Base-by-base conservation (phyloP, 1,140 invertebrate genomes). In the Glossosoma conforme region DNA sequence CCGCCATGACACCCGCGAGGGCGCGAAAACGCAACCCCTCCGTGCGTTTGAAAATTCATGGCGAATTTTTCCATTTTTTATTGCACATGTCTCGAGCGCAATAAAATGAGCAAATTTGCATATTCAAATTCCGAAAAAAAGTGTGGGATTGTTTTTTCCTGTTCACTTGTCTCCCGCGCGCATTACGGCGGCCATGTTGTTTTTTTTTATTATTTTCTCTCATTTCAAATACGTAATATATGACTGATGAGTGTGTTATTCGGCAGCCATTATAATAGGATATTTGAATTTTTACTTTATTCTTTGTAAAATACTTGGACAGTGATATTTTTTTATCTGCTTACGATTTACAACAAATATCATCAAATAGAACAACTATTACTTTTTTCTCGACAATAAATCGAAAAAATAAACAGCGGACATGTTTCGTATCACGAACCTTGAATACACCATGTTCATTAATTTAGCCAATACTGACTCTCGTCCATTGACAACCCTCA, bases 21-120 rank as follows among this genome's bases (percentile, higher is more conserved):
- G 32, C 32, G 3, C n/a, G 32, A 3, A 15, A 33, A 33, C n/a
- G 15, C n/a, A n/a, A n/a, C n/a, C n/a, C n/a, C n/a, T n/a, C n/a
- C n/a, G n/a, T n/a, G 11, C 32, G 3, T 15, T n/a, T 3, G 32
- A 33, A 33, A 33, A 33, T 33, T 33, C 32, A 33, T 33, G 15
- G 32, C 32, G 32, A 33, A 33, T 33, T 4, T 33, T 15, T 33
- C n/a, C 32, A 33, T 33, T 33, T 33, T 38, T 19, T 38, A 38
- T 17, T 38, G n/a, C 36, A 38, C 36, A 18, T 38, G 36, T 38
- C 36, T 18, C 36, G 36, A 6, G 18, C 13, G 36, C 36, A 15
- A 38, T 38, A 15, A 38, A 38, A 38, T 18, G 36, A 17, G 3
- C 4, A 5, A 17, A 38, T 38, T 38, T 38, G 36, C 36, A 38